Conservation (phyloP, 2,888 invertebrate genomes). For the Amblyteles armatorius region DNA sequence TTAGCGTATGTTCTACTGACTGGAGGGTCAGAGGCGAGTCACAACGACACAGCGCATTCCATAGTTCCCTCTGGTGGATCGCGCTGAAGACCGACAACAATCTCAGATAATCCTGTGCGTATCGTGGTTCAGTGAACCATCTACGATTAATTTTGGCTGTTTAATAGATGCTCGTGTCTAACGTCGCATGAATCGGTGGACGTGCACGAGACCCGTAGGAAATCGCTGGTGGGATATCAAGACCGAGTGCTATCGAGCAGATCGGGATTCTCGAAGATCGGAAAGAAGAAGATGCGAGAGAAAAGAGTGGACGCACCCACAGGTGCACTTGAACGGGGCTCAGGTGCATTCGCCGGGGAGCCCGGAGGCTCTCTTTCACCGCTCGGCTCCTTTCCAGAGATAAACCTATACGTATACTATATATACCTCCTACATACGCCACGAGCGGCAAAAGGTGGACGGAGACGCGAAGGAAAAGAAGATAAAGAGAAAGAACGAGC, state of each 20-base stretch:
- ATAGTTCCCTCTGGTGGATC: conserved; percentile 27
- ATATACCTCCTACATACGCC: conserved; percentile 11
- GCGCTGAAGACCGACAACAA: conserved; percentile 27
- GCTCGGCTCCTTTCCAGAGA: conserved; percentile 12
- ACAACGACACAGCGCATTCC: conserved; percentile 67
- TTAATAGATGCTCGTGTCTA: neutral
- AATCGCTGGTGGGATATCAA: neutral
- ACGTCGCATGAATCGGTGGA: neutral
- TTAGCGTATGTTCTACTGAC: conserved; percentile 2
- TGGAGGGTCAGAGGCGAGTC: conserved; percentile 40
- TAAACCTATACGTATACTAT: conserved; percentile 36
- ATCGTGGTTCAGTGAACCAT: neutral
- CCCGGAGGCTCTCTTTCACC: conserved; percentile 27
- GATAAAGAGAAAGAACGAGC: conserved; percentile 22
- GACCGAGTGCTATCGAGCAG: neutral
- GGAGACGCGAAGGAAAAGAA: conserved; percentile 23
- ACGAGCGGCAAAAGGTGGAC: conserved; percentile 21
- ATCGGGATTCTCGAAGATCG: conserved; percentile 23
- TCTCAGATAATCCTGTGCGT: conserved; percentile 23
- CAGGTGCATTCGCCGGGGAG: conserved; percentile 51
- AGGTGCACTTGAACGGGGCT: conserved; percentile 46
- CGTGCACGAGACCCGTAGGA: neutral
- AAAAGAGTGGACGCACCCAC: conserved; percentile 39
- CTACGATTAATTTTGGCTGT: neutral
- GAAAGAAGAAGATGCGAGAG: conserved; percentile 34